Evolutionary conservation across 2,888 invertebrate genomes (phyloP).

Genomic region (Mimas tiliae): DNA sequence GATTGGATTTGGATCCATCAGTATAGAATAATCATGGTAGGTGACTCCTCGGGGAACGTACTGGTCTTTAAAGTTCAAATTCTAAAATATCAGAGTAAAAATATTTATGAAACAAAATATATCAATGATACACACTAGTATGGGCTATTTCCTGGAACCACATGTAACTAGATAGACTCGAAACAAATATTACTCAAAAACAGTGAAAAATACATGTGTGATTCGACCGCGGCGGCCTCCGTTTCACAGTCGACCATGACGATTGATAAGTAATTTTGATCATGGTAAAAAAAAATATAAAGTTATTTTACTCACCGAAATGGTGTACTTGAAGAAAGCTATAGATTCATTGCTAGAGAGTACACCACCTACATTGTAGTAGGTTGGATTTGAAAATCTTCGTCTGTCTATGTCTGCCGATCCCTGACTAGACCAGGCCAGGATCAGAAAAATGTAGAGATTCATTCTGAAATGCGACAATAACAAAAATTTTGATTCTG

Average conservation of each 20-base stretch:
- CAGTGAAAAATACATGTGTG: too few relatives aligned
- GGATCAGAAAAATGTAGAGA: conserved; percentile 44
- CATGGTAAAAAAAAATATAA: too few relatives aligned
- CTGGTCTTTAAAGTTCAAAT: conserved; percentile 92
- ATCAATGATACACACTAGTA: not conserved
- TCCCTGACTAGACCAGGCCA: conserved; percentile 39
- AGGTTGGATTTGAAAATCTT: conserved; percentile 85
- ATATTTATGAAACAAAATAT: not conserved
- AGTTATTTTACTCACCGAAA: conserved; percentile 88
- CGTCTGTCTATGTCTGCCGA: conserved; percentile 66
- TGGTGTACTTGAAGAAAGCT: conserved; percentile 91
- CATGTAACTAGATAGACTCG: too few relatives aligned
- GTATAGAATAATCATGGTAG: conserved; percentile 94
- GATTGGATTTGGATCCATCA: conserved; percentile 98
- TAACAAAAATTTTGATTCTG: not conserved
- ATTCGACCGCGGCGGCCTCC: too few relatives aligned
- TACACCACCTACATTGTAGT: conserved; percentile 96
- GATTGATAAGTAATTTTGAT: too few relatives aligned
- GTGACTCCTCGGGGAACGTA: conserved; percentile 94
- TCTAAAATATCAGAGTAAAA: conserved; percentile 83
- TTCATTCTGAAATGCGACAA: conserved; percentile 46
- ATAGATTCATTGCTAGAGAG: conserved; percentile 93
- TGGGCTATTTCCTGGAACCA: too few relatives aligned
- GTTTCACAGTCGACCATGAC: too few relatives aligned
- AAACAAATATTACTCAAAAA: too few relatives aligned